phyloP scores from a whole-genome alignment of 1,140 invertebrate species.

The Lordiphosa collinella region DNA sequence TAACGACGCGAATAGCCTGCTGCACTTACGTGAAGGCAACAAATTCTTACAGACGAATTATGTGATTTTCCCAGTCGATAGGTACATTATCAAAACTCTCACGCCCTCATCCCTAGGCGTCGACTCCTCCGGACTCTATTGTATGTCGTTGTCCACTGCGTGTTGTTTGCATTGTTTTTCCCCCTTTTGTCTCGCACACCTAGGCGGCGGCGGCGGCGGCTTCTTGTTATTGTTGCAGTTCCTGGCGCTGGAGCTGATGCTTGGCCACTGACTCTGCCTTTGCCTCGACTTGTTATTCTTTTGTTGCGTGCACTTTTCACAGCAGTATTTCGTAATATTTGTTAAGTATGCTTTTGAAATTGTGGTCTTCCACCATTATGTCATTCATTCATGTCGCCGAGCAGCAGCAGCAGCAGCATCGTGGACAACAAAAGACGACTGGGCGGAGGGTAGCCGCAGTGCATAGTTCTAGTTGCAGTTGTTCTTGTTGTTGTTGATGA shows the following conservation, averaged over 20 bases:
- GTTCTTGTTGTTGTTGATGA: constrained; percentile 16
- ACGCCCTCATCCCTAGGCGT: constrained; percentile 39
- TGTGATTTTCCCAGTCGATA: too few species aligned
- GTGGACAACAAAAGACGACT: constrained; percentile 19
- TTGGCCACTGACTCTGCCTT: constrained; percentile 11
- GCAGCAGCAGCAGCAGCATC: constrained; percentile 25
- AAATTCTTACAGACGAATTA: too few species aligned
- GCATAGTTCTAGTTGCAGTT: constrained; percentile 40
- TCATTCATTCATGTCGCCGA: constrained; percentile 56
- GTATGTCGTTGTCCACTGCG: constrained; percentile 3
- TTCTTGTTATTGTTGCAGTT: constrained; percentile 3
- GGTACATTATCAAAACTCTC: constrained; percentile 6
- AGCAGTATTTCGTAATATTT: constrained; percentile 74
- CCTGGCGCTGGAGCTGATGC: constrained; percentile 14
- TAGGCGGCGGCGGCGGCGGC: background rate
- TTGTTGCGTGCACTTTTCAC: constrained; percentile 72
- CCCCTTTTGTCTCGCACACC: constrained; percentile 26
- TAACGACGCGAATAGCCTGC: too few species aligned
- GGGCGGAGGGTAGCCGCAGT: constrained; percentile 43
- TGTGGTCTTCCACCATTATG: constrained; percentile 77
- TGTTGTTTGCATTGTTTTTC: constrained; percentile 62
- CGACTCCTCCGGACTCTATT: constrained; percentile 24
- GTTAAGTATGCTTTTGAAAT: constrained; percentile 76
- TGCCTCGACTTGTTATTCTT: constrained; percentile 63
- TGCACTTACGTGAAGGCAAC: too few species aligned